These are phyloP conservation scores for Apeira syringaria DNA, from an alignment of 2,888 invertebrate genomes.

Conservation along the genomic window DNA sequence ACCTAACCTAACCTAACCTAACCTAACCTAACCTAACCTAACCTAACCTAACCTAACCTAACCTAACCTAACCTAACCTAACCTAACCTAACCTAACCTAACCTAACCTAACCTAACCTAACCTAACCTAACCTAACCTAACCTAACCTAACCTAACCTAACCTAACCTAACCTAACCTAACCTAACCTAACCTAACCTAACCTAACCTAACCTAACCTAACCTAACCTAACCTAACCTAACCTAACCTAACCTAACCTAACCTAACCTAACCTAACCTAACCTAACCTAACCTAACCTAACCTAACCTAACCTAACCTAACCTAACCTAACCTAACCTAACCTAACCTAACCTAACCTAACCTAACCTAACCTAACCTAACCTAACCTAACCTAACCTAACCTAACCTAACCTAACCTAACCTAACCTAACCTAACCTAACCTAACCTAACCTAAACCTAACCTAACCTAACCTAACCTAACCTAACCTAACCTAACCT, in stretches of 20 bases:
- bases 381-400: slow-evolving; percentile 13
- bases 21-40: slow-evolving; percentile 18
- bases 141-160: slow-evolving; percentile 23
- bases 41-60: slow-evolving; percentile 22
- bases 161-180: slow-evolving; percentile 24
- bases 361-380: slow-evolving; percentile 17
- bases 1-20: slow-evolving; percentile 17
- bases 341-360: slow-evolving; percentile 23
- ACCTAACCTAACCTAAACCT: slow-evolving; percentile 5
- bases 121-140: slow-evolving; percentile 19
- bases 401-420: slow-evolving; percentile 12
- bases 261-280: slow-evolving; percentile 18
- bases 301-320: slow-evolving; percentile 23
- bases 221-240: slow-evolving; percentile 17
- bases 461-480: slow-evolving; percentile 11
- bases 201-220: slow-evolving; percentile 23
- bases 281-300: slow-evolving; percentile 23
- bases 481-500: slow-evolving; percentile 14
- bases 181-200: slow-evolving; percentile 21
- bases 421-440: slow-evolving; percentile 13
- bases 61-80: slow-evolving; percentile 25
- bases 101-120: slow-evolving; percentile 24
- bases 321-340: slow-evolving; percentile 23
- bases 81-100: slow-evolving; percentile 25
- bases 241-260: slow-evolving; percentile 18